Conservation (phyloP, 2,797 vertebrate genomes). For the Microctenopoma stevenorrisi region DNA sequence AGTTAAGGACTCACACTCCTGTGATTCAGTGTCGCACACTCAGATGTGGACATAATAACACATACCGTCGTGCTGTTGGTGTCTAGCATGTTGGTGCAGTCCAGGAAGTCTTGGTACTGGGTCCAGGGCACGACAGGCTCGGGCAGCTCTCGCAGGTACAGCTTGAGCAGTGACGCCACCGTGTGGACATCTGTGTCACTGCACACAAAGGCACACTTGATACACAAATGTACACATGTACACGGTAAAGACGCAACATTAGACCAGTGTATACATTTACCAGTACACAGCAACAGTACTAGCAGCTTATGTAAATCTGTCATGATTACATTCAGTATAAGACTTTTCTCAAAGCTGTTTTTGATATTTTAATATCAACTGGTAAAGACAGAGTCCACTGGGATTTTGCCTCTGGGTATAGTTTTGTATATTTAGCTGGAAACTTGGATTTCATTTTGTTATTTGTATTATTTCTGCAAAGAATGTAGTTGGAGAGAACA, state of each 20-base stretch:
- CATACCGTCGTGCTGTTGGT: constrained; percentile 80
- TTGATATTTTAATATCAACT: neutral
- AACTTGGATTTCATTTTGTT: neutral
- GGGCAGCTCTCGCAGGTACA: constrained; percentile 95
- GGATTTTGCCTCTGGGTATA: neutral
- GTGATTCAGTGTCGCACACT: neutral
- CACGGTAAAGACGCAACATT: neutral
- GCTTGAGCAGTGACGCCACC: constrained; percentile 94
- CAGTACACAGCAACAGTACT: neutral
- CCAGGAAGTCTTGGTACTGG: constrained; percentile 94
- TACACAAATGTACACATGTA: neutral
- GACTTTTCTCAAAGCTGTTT: neutral
- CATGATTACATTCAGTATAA: too few species aligned
- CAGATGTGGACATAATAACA: neutral
- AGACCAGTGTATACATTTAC: neutral
- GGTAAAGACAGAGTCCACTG: too few species aligned
- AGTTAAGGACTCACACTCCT: neutral
- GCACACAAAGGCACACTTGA: constrained; percentile 34
- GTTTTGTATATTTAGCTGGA: constrained; percentile 6
- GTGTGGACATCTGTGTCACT: constrained; percentile 99
- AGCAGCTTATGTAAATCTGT: too few species aligned
- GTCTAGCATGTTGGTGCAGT: constrained; percentile 86
- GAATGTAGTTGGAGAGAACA: neutral
- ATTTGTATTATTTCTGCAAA: neutral
- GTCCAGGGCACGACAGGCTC: constrained; percentile 94